These are phyloP conservation scores for Blastobasis adustella DNA, from an alignment of 2,888 invertebrate genomes.

Conservation along the genomic window DNA sequence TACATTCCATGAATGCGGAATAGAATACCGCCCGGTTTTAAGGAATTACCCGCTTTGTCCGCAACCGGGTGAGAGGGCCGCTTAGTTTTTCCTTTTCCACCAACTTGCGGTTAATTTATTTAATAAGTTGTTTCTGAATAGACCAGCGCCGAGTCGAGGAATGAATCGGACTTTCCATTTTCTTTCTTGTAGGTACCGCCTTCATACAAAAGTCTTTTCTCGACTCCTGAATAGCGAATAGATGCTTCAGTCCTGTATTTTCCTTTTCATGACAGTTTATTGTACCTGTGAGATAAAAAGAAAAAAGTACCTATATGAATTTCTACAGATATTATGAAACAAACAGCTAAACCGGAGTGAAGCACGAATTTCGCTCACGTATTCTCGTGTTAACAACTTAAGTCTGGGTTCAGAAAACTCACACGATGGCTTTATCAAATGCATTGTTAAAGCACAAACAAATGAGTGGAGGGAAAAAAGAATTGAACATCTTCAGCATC, in stretches of 20 bases:
- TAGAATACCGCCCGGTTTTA: slow-evolving; percentile 56
- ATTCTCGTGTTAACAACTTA: slow-evolving; percentile 8
- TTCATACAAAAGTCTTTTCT: slow-evolving; percentile 28
- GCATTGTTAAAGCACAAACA: slow-evolving; percentile 11
- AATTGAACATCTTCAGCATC: slow-evolving; percentile 2
- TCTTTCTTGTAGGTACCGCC: slow-evolving; percentile 31
- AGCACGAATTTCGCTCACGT: slow-evolving; percentile 6
- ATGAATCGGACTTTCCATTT: slow-evolving; percentile 61
- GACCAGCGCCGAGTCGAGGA: slow-evolving; percentile 43
- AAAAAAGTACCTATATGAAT: neutral
- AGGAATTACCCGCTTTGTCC: slow-evolving; percentile 65
- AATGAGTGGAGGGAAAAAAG: slow-evolving; percentile 11
- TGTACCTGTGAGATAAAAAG: too few species aligned
- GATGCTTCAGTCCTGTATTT: slow-evolving; percentile 23
- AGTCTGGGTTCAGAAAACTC: neutral
- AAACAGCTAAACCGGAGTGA: neutral
- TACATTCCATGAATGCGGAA: slow-evolving; percentile 51
- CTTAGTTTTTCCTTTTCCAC: slow-evolving; percentile 65
- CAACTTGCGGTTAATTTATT: slow-evolving; percentile 71
- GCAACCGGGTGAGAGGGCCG: slow-evolving; percentile 38
- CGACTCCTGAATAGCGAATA: slow-evolving; percentile 33
- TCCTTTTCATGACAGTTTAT: slow-evolving; percentile 9
- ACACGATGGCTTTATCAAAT: slow-evolving; percentile 9
- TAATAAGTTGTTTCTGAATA: slow-evolving; percentile 71
- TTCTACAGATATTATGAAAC: neutral